phyloP scores from a whole-genome alignment of 2,888 invertebrate genomes.

The Cinara cedri region DNA sequence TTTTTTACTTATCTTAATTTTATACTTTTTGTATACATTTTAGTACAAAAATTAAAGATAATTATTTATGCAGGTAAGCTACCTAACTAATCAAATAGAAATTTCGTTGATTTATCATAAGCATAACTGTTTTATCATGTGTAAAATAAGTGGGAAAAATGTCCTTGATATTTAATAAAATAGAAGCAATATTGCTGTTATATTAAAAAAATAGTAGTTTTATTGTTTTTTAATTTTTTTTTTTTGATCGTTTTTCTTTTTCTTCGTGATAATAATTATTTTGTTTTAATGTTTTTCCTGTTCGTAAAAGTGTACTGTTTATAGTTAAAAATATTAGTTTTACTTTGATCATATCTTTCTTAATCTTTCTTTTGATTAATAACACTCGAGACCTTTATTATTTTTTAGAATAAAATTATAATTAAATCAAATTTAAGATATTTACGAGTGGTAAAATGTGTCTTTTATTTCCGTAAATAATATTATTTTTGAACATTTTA shows the following conservation, averaged over 20 bases:
- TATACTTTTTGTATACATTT: background rate
- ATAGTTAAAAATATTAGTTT: too few relatives aligned
- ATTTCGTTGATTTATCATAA: background rate
- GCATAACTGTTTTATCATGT: background rate
- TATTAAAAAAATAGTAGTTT: background rate
- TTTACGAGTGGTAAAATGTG: too few relatives aligned
- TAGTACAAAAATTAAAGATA: background rate
- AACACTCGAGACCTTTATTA: too few relatives aligned
- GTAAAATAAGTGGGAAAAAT: background rate
- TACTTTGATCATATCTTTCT: too few relatives aligned
- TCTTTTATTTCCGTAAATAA: too few relatives aligned
- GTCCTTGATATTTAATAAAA: conserved; percentile 8
- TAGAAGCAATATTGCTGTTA: background rate
- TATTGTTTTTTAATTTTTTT: background rate
- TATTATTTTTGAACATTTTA: too few relatives aligned
- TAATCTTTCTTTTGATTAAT: too few relatives aligned
- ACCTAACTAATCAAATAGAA: background rate
- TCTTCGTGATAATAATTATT: background rate
- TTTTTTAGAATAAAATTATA: too few relatives aligned
- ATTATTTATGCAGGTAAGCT: background rate
- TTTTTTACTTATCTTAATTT: background rate
- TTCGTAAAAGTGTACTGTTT: background rate
- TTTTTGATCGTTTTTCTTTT: too few relatives aligned
- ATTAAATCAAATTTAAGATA: too few relatives aligned
- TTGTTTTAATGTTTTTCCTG: background rate